Evolutionary conservation across 2,113 vertebrate genomes (phyloP).

Genomic region (Barbus barbus): DNA sequence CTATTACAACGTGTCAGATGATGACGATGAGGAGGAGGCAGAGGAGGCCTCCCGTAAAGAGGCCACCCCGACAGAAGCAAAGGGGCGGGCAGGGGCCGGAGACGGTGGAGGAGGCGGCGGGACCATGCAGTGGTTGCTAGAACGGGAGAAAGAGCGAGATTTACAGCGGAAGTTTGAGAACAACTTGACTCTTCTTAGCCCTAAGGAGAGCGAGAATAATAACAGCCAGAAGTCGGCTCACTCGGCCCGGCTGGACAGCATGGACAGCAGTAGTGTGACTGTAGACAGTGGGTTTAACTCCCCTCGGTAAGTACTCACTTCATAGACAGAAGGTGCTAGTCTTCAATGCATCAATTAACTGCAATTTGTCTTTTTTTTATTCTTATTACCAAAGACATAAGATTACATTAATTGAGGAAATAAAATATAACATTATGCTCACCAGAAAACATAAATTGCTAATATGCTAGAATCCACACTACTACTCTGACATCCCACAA

Average conservation of each 20-base stretch:
- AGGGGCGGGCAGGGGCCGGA: conserved; percentile 84
- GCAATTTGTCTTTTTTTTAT: background rate
- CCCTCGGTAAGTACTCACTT: conserved; percentile 85
- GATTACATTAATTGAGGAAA: background rate
- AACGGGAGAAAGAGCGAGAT: conserved; percentile 94
- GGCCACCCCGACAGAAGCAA: conserved; percentile 81
- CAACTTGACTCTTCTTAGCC: conserved; percentile 93
- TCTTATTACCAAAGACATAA: background rate
- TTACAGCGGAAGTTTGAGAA: conserved; percentile 96
- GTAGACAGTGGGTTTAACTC: conserved; percentile 99
- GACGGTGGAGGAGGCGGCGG: conserved; percentile 79
- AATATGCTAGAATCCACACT: background rate
- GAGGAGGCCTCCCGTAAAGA: conserved; percentile 84
- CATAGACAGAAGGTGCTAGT: background rate
- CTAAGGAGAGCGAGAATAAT: conserved; percentile 93
- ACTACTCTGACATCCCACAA: background rate
- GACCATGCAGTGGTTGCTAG: conserved; percentile 97
- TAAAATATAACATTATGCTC: background rate
- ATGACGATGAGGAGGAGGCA: conserved; percentile 90
- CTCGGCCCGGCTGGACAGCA: conserved; percentile 96
- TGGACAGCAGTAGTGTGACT: conserved; percentile 99
- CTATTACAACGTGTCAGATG: conserved; percentile 98
- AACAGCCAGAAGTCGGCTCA: conserved; percentile 94
- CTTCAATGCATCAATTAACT: background rate
- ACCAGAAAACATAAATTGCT: background rate